Evolutionary conservation across 2,797 vertebrate species (phyloP).

Genomic region (Notoglanidium macrostoma): DNA sequence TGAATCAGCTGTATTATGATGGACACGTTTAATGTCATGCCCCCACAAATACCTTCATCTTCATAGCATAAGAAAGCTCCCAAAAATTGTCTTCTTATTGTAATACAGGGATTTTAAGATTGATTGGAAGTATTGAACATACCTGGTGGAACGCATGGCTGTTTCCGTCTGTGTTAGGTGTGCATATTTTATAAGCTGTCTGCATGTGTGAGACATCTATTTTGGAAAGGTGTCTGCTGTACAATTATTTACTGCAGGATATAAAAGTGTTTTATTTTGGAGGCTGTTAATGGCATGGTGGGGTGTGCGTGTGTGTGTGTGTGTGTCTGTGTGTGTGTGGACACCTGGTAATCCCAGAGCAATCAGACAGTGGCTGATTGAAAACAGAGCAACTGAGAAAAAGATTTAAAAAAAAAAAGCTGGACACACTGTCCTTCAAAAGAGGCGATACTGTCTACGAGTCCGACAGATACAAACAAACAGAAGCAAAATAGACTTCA

Average conservation of each 20-base stretch:
- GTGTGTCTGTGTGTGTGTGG: neutral
- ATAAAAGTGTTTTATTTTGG: neutral
- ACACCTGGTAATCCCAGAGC: slow-evolving; percentile 66
- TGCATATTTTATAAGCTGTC: neutral
- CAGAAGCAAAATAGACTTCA: no score
- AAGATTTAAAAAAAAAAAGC: slow-evolving; percentile 47
- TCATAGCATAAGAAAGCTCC: neutral
- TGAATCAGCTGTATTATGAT: neutral
- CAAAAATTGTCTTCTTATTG: neutral
- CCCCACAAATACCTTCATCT: neutral
- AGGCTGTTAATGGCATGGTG: slow-evolving; percentile 5
- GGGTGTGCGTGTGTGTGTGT: neutral
- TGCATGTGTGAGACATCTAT: neutral
- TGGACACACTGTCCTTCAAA: slow-evolving; percentile 61
- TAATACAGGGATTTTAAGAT: neutral
- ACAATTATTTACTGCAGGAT: neutral
- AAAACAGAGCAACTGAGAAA: slow-evolving; percentile 46
- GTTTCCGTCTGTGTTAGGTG: neutral
- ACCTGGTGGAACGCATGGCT: neutral
- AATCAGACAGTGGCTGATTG: slow-evolving; percentile 68
- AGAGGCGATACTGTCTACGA: neutral
- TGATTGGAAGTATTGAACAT: neutral
- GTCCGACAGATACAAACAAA: neutral
- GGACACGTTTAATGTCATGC: neutral
- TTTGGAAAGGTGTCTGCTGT: neutral